A percentile compares a stretch with the other conserved stretches of the same genome.
Evolutionary conservation across 2,888 invertebrate species (phyloP).

Genomic region (Torymus auratus): DNA sequence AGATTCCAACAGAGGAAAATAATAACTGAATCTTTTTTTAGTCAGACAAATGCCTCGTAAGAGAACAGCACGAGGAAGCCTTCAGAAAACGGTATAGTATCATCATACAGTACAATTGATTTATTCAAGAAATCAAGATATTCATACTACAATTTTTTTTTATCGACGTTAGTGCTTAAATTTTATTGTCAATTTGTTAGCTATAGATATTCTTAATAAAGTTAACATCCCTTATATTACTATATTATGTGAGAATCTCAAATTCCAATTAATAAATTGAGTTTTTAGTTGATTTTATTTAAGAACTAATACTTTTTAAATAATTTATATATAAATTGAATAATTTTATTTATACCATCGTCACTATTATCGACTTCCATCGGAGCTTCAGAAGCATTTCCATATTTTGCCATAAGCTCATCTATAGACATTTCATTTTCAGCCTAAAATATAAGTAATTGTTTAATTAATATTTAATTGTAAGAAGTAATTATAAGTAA

Average conservation of each 20-base stretch:
- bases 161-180: too few relatives aligned
- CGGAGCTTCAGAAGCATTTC: slow-evolving; percentile 74
- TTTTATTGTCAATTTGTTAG: too few relatives aligned
- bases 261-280: too few relatives aligned
- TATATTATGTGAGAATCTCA: too few relatives aligned
- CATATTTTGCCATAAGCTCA: slow-evolving; percentile 87
- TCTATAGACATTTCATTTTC: slow-evolving; percentile 90
- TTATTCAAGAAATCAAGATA: too few relatives aligned
- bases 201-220: too few relatives aligned
- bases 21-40: slow-evolving; percentile 31
- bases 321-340: too few relatives aligned
- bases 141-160: too few relatives aligned
- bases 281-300: too few relatives aligned
- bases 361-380: slow-evolving; percentile 76
- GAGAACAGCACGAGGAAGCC: slow-evolving; percentile 59
- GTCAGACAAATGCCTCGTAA: slow-evolving; percentile 75
- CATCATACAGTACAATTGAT: slow-evolving; percentile 64
- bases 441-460: slow-evolving; percentile 75
- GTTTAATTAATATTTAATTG: neutral
- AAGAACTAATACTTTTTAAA: too few relatives aligned
- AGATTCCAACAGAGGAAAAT: neutral
- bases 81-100: slow-evolving; percentile 70
- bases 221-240: too few relatives aligned
- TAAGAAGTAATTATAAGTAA: neutral
- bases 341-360: slow-evolving; percentile 68